Evolutionary conservation across 2,113 vertebrate species (phyloP).

Genomic region (Aldabrachelys gigantea): DNA sequence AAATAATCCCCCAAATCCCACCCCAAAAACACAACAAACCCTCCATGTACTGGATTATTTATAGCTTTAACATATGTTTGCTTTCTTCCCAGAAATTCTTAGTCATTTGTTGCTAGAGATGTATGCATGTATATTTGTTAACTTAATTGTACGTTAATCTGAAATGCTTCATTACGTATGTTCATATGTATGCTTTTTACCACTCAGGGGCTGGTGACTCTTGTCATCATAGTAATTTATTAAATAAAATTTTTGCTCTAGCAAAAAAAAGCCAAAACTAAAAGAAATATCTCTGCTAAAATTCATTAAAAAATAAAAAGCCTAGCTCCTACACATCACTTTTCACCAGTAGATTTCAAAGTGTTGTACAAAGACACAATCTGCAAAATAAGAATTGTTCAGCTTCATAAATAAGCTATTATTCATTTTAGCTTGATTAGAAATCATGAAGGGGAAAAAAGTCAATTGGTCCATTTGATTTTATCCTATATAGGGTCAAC

Average conservation of each 20-base stretch:
- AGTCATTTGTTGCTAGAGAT: neutral
- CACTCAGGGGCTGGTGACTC: neutral
- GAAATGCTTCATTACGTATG: neutral
- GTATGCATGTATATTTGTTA: neutral
- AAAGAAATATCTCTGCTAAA: neutral
- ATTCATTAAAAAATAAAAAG: neutral
- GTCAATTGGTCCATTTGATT: neutral
- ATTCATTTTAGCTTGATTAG: neutral
- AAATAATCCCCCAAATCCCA: neutral
- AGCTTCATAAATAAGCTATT: neutral
- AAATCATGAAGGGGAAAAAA: neutral
- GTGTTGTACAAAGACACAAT: neutral
- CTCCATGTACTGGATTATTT: fast-evolving
- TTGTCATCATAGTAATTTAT: neutral
- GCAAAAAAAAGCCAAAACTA: neutral
- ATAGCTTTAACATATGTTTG: neutral
- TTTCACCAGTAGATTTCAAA: neutral
- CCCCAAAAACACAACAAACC: neutral
- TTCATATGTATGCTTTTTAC: neutral
- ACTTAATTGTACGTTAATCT: neutral
- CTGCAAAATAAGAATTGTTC: neutral
- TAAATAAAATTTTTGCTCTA: neutral
- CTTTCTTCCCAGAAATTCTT: neutral
- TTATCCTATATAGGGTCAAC: neutral
- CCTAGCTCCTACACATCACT: neutral